Evolutionary conservation across 1,140 invertebrate genomes (phyloP), one percentile per base, ranked within the genome.

Genomic region (Samia ricini): DNA sequence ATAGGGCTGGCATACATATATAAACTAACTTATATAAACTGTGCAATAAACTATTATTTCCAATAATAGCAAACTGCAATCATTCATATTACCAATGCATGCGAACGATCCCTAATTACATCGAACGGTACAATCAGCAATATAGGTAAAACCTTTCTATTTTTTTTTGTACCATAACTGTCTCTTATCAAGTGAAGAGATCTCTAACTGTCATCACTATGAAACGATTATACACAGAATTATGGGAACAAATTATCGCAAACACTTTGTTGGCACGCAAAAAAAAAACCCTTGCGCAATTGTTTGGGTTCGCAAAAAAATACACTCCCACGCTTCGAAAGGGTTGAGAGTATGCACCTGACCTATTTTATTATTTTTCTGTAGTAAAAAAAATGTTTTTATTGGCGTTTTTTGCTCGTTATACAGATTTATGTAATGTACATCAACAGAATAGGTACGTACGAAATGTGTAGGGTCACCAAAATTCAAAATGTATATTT

Each of bases 211-310:
- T 90, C 87, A 85, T 81, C 85, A 77, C 84, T 87, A 87, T 82
- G 83, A 12, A 42, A 68, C 67, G 71, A 82, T 84, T 66, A 60
- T 61, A 76, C 62, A 74, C 62, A 74, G 74, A 78, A 79, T 77
- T 88, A 85, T 90, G 87, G 82, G 87, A 90, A 90, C 88, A 90
- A 90, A 90, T 90, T 88, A 88, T 90, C 76, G 84, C 85, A 90
- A 88, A 90, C 85, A 89, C 85, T 82, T 83, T 57, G 61, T 54
- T 61, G 63, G 67, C 77, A 71, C 67, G 79, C 80, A 88, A 88
- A 85, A 83, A 73, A 67, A 88, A 85, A 83, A 73, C 66, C 59
- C 63, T 79, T 81, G 79, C 83, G 86, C 79, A 87, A 89, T 49
- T 73, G 61, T 15, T 66, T 67, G 72, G 62, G 21, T 68, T 48